Evolutionary conservation across 2,888 invertebrate species (phyloP).

Genomic region (Galerucella pusilla): DNA sequence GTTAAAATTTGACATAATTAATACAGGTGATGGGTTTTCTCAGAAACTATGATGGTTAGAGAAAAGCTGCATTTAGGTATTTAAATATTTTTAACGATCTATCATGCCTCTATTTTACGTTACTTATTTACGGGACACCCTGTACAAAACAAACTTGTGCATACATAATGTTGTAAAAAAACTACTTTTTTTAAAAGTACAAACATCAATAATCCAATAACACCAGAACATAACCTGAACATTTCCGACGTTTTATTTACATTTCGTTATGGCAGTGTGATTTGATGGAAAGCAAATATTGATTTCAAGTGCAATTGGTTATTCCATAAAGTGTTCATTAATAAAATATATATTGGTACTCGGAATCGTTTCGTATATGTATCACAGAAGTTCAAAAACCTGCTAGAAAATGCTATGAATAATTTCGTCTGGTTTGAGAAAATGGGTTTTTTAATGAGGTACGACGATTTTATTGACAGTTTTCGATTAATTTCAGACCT

Average conservation of each 20-base stretch:
- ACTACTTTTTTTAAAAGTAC: background rate
- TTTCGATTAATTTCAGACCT: too few relatives aligned
- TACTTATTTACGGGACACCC: too few relatives aligned
- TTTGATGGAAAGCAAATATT: conserved; percentile 26
- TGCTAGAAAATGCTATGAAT: background rate
- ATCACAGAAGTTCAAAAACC: conserved; percentile 21
- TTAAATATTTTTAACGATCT: too few relatives aligned
- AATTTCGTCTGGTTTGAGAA: background rate
- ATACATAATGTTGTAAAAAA: conserved; percentile 19
- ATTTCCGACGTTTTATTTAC: conserved; percentile 18
- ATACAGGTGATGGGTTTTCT: too few relatives aligned
- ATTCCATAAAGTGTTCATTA: conserved; percentile 28
- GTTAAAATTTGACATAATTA: too few relatives aligned
- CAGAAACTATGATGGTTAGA: too few relatives aligned
- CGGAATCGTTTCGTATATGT: conserved; percentile 4
- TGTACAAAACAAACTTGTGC: background rate
- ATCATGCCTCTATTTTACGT: too few relatives aligned
- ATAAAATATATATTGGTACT: conserved; percentile 29
- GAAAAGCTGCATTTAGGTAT: too few relatives aligned
- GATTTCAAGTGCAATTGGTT: conserved; percentile 29
- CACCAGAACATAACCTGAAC: conserved; percentile 25
- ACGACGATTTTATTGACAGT: too few relatives aligned
- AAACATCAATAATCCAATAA: background rate
- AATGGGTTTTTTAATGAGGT: background rate
- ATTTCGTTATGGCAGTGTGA: conserved; percentile 15